A percentile compares a stretch with the other conserved stretches of the same genome.
These are phyloP conservation scores for Anisognathus igniventris DNA, from an alignment of 2,797 vertebrate genomes.

Conservation along the genomic window DNA sequence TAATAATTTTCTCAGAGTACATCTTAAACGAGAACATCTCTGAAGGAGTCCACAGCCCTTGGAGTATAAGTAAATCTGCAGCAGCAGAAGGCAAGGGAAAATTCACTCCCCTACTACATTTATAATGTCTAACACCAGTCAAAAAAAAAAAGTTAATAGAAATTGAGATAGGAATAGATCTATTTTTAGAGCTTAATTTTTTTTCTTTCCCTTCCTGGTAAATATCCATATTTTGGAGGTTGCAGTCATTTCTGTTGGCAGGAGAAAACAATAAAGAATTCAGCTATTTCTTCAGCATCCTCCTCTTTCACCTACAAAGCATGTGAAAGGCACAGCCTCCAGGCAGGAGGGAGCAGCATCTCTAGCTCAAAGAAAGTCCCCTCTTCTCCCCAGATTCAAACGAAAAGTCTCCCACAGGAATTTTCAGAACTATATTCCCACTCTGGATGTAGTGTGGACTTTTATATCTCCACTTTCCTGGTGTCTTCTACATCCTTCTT, in stretches of 20 bases:
- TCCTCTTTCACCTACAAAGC: not conserved
- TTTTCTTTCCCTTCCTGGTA: not conserved
- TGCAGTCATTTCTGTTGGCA: not conserved
- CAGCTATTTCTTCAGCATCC: not conserved
- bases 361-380: not conserved
- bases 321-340: not conserved
- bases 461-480: not conserved
- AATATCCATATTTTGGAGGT: not conserved
- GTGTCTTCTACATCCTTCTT: not conserved
- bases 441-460: not conserved
- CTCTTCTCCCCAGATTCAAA: not conserved
- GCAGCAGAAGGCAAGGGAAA: not conserved
- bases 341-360: not conserved
- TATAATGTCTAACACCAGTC: not conserved
- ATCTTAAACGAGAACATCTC: not conserved
- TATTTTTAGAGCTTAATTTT: not conserved
- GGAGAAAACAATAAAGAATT: not conserved
- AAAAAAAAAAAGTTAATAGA: not conserved
- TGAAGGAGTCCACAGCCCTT: not conserved
- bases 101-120: not conserved
- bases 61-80: not conserved
- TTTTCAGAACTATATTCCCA: not conserved
- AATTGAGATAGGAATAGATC: not conserved
- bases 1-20: not conserved
- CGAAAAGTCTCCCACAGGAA: not conserved